Conservation (phyloP, 2,888 invertebrate species). For the Drosophila borealis region DNA sequence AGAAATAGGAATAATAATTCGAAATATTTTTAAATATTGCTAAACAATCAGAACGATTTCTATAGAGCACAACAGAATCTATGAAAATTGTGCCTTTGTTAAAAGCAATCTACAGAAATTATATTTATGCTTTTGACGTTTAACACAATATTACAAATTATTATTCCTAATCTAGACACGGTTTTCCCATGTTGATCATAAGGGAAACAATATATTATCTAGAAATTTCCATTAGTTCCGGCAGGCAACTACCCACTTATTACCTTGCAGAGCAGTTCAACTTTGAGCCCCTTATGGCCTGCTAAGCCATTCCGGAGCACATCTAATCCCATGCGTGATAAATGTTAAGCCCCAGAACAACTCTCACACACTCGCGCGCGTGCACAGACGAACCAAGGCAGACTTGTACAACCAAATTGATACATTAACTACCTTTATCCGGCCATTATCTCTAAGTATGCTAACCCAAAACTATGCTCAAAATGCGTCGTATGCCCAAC, state of each 20-base stretch:
- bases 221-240: background rate
- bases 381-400: background rate
- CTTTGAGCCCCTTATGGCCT: constrained; percentile 24
- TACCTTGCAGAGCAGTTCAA: constrained; percentile 9
- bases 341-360: constrained; percentile 30
- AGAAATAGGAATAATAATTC: too few relatives aligned
- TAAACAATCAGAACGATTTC: too few relatives aligned
- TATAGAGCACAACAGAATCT: too few relatives aligned
- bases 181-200: too few relatives aligned
- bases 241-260: background rate
- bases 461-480: constrained; percentile 71
- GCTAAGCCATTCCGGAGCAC: constrained; percentile 38
- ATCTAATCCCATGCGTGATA: constrained; percentile 46
- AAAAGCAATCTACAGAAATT: too few relatives aligned
- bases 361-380: constrained; percentile 28
- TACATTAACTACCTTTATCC: constrained; percentile 80
- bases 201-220: background rate
- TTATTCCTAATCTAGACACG: too few relatives aligned
- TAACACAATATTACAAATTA: too few relatives aligned
- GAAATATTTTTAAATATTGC: too few relatives aligned
- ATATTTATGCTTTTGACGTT: too few relatives aligned
- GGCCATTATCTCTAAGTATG: constrained; percentile 73
- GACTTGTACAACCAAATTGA: constrained; percentile 52
- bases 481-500: constrained; percentile 71
- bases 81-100: too few relatives aligned